phyloP scores from a whole-genome alignment of 2,888 invertebrate genomes.

The Polyommatus icarus region DNA sequence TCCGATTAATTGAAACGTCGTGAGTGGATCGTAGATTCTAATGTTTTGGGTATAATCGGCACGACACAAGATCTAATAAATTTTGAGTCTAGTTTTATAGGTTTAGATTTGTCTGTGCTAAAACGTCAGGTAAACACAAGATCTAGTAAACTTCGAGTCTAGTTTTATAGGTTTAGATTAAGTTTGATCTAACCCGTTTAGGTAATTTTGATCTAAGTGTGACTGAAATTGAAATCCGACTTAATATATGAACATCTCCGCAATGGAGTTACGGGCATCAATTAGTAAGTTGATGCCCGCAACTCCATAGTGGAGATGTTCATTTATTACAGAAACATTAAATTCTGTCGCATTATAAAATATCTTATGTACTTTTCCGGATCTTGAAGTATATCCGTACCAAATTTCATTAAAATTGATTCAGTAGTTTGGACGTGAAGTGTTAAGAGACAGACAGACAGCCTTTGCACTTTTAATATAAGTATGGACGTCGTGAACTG shows the following conservation, averaged over 20 bases:
- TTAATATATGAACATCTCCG: no score
- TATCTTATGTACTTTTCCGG: no score
- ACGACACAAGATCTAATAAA: not conserved
- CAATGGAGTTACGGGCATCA: no score
- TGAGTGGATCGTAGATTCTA: not conserved
- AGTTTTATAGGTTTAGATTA: not conserved
- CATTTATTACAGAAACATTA: no score
- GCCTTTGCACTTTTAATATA: no score
- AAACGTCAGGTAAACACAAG: not conserved
- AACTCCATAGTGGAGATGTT: not conserved
- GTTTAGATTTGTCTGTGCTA: not conserved
- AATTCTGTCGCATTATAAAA: no score
- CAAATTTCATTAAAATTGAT: no score
- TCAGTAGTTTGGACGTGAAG: no score
- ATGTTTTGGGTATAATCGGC: constrained; percentile 37
- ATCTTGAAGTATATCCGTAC: no score
- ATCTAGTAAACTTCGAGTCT: not conserved
- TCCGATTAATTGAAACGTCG: constrained; percentile 16
- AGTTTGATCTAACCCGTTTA: not conserved
- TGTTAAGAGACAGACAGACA: no score
- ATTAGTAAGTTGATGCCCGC: not conserved
- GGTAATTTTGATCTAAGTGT: not conserved
- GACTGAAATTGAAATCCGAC: not conserved
- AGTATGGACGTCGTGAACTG: no score
- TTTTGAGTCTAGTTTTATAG: not conserved